Conservation (phyloP, 2,113 vertebrate species). For the Cepphus grylle region DNA sequence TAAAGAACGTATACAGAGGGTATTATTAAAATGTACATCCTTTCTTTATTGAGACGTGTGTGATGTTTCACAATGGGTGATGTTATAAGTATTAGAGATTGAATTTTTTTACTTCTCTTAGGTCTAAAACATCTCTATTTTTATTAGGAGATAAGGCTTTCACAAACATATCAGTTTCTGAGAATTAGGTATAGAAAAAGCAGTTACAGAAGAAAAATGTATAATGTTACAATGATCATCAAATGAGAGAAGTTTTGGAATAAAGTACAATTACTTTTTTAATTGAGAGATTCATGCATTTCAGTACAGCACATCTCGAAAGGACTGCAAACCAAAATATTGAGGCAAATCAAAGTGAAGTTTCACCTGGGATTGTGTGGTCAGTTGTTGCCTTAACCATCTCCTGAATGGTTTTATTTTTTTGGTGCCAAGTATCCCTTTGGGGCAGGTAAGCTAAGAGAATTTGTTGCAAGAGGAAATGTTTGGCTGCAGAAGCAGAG, state of each 20-base stretch:
- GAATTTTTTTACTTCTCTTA: background rate
- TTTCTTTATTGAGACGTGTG: background rate
- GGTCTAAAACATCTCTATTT: background rate
- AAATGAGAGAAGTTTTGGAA: background rate
- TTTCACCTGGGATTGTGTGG: background rate
- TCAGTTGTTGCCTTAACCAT: rapidly evolving
- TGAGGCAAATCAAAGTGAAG: background rate
- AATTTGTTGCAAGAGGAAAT: background rate
- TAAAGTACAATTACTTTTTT: background rate
- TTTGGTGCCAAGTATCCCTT: background rate
- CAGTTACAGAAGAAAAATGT: background rate
- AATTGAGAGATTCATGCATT: background rate
- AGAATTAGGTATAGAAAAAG: background rate
- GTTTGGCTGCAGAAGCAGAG: background rate
- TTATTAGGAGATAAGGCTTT: background rate
- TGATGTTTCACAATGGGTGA: background rate
- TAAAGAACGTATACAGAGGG: background rate
- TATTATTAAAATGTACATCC: background rate
- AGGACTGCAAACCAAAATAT: background rate
- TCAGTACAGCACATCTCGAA: background rate
- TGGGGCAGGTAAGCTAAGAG: background rate
- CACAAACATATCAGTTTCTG: background rate
- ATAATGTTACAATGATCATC: background rate
- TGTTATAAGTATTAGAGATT: background rate
- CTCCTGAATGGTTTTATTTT: background rate